Evolutionary conservation across 2,113 vertebrate species (phyloP).

Genomic region (Ranitomeya imitator): DNA sequence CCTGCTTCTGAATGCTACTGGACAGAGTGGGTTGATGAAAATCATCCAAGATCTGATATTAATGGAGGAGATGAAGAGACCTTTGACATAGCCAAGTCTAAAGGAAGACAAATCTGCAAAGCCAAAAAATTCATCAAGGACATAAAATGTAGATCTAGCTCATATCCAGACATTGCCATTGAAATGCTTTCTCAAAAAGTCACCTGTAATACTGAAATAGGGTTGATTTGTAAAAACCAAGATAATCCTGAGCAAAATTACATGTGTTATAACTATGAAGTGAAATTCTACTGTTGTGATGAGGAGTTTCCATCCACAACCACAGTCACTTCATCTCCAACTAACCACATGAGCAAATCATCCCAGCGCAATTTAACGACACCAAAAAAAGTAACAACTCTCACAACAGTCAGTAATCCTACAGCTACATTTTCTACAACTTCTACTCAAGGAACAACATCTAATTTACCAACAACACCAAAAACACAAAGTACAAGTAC

Average conservation of each 20-base stretch:
- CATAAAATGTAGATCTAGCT: not conserved
- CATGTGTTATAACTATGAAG: constrained; percentile 9
- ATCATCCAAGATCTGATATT: not conserved
- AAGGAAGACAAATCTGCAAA: not conserved
- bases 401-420: too few species aligned
- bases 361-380: too few species aligned
- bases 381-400: too few species aligned
- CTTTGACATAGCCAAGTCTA: not conserved
- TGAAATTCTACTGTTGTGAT: not conserved
- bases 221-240: not conserved
- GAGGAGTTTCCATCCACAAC: too few species aligned
- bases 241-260: not conserved
- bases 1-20: not conserved
- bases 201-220: not conserved
- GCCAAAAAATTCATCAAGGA: not conserved
- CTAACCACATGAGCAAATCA: too few species aligned
- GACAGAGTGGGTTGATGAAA: not conserved
- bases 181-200: not conserved
- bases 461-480: too few species aligned
- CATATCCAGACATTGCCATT: not conserved
- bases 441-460: too few species aligned
- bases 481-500: too few species aligned
- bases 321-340: too few species aligned
- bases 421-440: too few species aligned
- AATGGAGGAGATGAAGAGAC: constrained; percentile 11